A percentile compares a stretch with the other conserved stretches of the same genome.
These are phyloP conservation scores for Microctenopoma lineatum DNA, from an alignment of 2,797 vertebrate species.

Conservation along the genomic window DNA sequence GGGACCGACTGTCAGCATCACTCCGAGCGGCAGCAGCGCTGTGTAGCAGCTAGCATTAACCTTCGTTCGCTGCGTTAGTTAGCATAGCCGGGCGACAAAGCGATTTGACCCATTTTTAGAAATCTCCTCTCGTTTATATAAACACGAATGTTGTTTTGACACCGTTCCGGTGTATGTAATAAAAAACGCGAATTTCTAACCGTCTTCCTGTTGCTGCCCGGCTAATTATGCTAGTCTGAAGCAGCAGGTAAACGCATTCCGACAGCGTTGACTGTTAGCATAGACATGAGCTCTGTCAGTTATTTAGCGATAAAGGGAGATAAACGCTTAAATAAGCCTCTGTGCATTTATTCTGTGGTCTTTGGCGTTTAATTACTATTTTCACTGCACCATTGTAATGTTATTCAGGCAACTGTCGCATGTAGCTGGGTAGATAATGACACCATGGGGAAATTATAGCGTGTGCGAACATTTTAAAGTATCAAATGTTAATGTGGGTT, in stretches of 20 bases:
- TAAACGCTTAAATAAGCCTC: not conserved
- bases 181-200: not conserved
- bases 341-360: not conserved
- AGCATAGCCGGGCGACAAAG: constrained; percentile 1
- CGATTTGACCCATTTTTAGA: not conserved
- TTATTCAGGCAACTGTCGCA: not conserved
- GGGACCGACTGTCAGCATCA: constrained; percentile 46
- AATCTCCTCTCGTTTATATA: not conserved
- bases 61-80: constrained; percentile 41
- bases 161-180: not conserved
- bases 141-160: not conserved
- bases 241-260: not conserved
- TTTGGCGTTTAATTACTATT: not conserved
- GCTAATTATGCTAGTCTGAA: not conserved
- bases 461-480: not conserved
- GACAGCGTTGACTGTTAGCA: not conserved
- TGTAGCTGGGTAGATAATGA: not conserved
- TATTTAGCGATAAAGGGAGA: constrained; percentile 17
- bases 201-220: not conserved
- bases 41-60: constrained; percentile 47
- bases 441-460: not conserved
- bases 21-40: constrained; percentile 34
- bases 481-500: not conserved
- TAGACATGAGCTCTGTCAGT: not conserved
- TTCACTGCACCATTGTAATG: not conserved